phyloP scores from a whole-genome alignment of 2,113 vertebrate species.

The Heterotis niloticus region DNA sequence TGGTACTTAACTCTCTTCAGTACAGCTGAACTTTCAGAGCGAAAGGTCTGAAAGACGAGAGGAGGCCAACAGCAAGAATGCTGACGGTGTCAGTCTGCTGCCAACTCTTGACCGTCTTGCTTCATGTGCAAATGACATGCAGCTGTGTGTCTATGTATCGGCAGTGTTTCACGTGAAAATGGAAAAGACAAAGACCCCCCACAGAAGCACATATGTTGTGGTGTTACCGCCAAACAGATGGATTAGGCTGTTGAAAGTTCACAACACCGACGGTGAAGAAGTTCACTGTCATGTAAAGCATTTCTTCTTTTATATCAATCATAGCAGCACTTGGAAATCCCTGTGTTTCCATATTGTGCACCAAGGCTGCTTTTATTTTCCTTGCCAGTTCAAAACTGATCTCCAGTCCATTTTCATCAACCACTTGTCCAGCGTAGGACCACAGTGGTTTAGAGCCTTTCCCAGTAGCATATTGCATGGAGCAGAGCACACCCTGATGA shows the following conservation, averaged over 20 bases:
- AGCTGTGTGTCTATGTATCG: neutral
- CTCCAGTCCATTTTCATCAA: too few species aligned
- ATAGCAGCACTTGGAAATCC: too few species aligned
- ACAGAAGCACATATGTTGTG: too few species aligned
- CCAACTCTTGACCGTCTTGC: neutral
- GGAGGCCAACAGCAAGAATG: constrained; percentile 9
- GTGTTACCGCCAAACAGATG: neutral
- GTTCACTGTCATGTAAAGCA: too few species aligned
- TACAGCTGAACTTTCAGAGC: neutral
- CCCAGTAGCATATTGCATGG: too few species aligned
- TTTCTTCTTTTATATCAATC: too few species aligned
- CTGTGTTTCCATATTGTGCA: too few species aligned
- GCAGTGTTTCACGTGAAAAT: constrained; percentile 15
- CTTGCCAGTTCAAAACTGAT: too few species aligned
- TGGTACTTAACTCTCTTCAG: neutral
- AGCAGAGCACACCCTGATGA: too few species aligned
- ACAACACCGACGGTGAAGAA: neutral
- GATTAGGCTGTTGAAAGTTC: neutral
- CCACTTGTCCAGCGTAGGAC: too few species aligned
- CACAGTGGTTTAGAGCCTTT: too few species aligned
- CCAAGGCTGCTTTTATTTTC: too few species aligned
- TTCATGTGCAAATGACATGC: neutral
- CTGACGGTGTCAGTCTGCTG: neutral
- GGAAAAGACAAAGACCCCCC: neutral
- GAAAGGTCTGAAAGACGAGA: constrained; percentile 12